phyloP scores from a whole-genome alignment of 2,797 vertebrate genomes.

The Psittacula derbiana region DNA sequence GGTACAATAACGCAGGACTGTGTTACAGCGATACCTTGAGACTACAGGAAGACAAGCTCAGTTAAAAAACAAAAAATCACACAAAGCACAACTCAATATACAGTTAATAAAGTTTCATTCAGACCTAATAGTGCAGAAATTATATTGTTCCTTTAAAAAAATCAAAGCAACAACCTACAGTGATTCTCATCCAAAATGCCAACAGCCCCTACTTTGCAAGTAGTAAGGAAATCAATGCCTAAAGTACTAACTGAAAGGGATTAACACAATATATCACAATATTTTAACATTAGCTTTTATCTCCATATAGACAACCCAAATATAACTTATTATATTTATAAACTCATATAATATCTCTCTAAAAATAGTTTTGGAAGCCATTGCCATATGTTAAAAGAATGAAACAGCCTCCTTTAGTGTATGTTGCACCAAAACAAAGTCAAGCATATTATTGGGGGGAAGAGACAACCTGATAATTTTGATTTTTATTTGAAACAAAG shows the following conservation, averaged over 20 bases:
- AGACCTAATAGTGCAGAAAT: conserved; percentile 90
- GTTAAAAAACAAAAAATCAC: conserved; percentile 78
- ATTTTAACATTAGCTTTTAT: conserved; percentile 79
- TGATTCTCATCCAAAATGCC: conserved; percentile 82
- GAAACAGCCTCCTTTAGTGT: neutral
- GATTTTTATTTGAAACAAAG: conserved; percentile 78
- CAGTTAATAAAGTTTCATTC: conserved; percentile 89
- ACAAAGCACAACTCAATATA: conserved; percentile 91
- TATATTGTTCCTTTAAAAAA: conserved; percentile 71
- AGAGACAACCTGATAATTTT: conserved; percentile 78
- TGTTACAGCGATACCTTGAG: conserved; percentile 86
- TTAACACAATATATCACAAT: conserved; percentile 83
- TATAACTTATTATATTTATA: conserved; percentile 83
- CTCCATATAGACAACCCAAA: conserved; percentile 83
- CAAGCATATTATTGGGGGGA: conserved; percentile 73
- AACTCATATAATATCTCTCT: conserved; percentile 65
- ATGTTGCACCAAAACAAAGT: conserved; percentile 67
- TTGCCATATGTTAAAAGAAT: conserved; percentile 32
- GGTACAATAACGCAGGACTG: conserved; percentile 83
- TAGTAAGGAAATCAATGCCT: conserved; percentile 70
- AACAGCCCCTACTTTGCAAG: conserved; percentile 78
- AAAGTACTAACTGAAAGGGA: conserved; percentile 74
- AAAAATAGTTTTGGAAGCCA: conserved; percentile 36
- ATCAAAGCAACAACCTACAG: conserved; percentile 85
- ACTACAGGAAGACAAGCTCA: conserved; percentile 93